Conservation (phyloP, 2,113 vertebrate genomes). For the Sinocyclocheilus grahami region DNA sequence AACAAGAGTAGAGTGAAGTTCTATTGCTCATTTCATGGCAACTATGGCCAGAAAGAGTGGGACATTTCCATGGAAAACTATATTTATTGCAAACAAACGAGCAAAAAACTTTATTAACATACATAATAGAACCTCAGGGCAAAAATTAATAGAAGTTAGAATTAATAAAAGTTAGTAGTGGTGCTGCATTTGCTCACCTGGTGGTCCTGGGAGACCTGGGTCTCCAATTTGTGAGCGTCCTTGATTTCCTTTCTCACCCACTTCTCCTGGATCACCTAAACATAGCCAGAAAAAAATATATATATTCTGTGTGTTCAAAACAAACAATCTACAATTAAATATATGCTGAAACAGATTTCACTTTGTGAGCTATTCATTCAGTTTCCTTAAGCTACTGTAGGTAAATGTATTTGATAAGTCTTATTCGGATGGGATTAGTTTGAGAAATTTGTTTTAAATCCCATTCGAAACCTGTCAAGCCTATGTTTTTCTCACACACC, state of each 20-base stretch:
- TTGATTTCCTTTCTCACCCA: conserved; percentile 85
- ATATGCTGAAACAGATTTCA: not conserved
- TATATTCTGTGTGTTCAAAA: not conserved
- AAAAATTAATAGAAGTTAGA: not conserved
- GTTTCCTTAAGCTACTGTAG: too few relatives aligned
- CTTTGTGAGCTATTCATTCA: not conserved
- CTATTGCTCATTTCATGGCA: not conserved
- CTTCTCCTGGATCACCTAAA: conserved; percentile 85
- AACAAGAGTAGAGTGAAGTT: not conserved
- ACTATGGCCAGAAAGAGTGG: not conserved
- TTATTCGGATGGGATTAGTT: too few relatives aligned
- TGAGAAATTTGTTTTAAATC: too few relatives aligned
- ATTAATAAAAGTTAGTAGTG: not conserved
- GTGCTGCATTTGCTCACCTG: conserved; percentile 76
- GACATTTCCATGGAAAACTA: not conserved
- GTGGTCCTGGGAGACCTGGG: conserved; percentile 84
- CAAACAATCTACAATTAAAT: not conserved
- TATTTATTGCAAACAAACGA: not conserved
- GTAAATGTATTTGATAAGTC: too few relatives aligned
- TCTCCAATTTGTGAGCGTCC: conserved; percentile 82
- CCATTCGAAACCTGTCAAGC: too few relatives aligned
- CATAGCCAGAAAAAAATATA: conserved; percentile 34
- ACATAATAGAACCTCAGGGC: not conserved
- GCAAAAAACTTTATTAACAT: too few relatives aligned
- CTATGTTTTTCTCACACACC: too few relatives aligned